Percentiles rank a stretch among this genome's conserved stretches.
phyloP scores from a whole-genome alignment of 2,797 vertebrate species.

The Typhlichthys subterraneus region DNA sequence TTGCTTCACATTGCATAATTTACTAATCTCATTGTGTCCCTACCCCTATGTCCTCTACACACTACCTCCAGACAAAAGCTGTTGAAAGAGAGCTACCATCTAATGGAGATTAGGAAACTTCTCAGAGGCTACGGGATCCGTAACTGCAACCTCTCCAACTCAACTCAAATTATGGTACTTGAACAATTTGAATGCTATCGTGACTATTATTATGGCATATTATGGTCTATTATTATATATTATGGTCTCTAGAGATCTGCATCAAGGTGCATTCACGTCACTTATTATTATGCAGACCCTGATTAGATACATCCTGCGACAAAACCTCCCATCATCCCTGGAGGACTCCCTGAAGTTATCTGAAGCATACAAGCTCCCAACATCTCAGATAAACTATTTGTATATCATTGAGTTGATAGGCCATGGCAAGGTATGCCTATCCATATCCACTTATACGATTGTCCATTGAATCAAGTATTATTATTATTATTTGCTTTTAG shows the following conservation, averaged over 20 bases:
- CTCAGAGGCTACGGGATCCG: constrained; percentile 90
- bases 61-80: constrained; percentile 83
- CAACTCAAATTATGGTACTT: constrained; percentile 85
- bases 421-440: constrained; percentile 78
- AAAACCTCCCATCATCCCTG: constrained; percentile 85
- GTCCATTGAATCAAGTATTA: no score
- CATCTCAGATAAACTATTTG: constrained; percentile 83
- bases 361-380: constrained; percentile 82
- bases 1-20: no score
- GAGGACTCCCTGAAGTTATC: constrained; percentile 90
- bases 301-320: constrained; percentile 89
- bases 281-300: constrained; percentile 75
- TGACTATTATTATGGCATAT: no score
- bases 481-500: background rate
- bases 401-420: constrained; percentile 84
- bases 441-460: background rate
- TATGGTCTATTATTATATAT: background rate
- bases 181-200: constrained; percentile 8
- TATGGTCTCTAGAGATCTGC: background rate
- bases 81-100: constrained; percentile 88
- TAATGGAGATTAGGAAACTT: constrained; percentile 97
- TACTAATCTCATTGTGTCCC: background rate
- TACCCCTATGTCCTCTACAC: background rate
- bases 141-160: constrained; percentile 86
- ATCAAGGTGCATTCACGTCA: background rate